Evolutionary conservation across 1,140 invertebrate genomes (phyloP), one percentile per base, ranked within the genome.

Genomic region (Leptinotarsa undecemlineata): DNA sequence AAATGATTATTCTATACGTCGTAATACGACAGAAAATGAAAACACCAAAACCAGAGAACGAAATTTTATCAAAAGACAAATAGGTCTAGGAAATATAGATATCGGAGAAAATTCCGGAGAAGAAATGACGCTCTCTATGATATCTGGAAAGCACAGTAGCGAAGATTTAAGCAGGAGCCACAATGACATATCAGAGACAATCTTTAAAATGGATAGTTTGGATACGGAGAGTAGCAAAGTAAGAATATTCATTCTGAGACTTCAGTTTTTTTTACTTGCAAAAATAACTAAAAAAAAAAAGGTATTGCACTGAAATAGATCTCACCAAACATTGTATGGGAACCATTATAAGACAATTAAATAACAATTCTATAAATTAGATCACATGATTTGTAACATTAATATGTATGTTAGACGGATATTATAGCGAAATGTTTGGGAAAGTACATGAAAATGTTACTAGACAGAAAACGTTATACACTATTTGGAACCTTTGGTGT

Each of bases 131-230:
- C 63, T 81, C 14, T 84, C 83, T 4, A 69, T 83, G 68, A 82
- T 79, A 42, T 80, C 80, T 11, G 80, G 72, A 21, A 84, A 83
- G 67, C 64, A 77, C 47, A 81, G 80, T 57, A 80, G 76, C 48
- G 83, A 84, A 57, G 83, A 84, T 74, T 71, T 84, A 19, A 84
- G 81, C 66, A 81, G 79, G 42, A 83, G 78, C 67, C 84, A 85
- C 73, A 85, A 86, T 75, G 86, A 88, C 73, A 78, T 81, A n/a
- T 82, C 82, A 47, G 90, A 91, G 51, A 87, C 88, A 11, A 88
- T 92, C 67, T 92, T 92, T 77, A 87, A 90, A 76, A 92, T 92
- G 90, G 91, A 92, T 48, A 89, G 87, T 64, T 83, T 91, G 2
- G 89, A 90, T 75, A 88, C 90, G 26, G 87, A 88, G 66, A 62